A percentile compares a stretch with the other conserved stretches of the same genome.
These are phyloP conservation scores for Cyrtorhinus lividipennis DNA, from an alignment of 1,140 invertebrate species.

Conservation along the genomic window DNA sequence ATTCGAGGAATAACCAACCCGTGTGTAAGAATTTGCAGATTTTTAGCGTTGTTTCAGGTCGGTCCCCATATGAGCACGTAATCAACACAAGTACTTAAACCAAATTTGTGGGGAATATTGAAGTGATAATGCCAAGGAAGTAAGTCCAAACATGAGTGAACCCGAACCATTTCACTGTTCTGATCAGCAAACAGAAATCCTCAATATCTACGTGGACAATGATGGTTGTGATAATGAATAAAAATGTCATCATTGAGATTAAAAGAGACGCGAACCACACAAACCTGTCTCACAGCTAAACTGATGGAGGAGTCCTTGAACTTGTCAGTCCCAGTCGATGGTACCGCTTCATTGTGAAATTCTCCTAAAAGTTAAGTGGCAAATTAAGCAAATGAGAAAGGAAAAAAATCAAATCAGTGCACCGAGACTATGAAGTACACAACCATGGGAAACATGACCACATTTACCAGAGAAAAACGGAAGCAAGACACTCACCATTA, in stretches of 20 bases:
- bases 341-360: conserved; percentile 7
- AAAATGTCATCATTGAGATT: background rate
- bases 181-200: background rate
- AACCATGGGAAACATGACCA: background rate
- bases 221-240: background rate
- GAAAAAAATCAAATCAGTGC: background rate
- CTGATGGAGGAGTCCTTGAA: background rate
- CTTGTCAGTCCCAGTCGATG: background rate
- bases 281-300: background rate
- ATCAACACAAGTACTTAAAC: too few species aligned
- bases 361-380: conserved; percentile 3
- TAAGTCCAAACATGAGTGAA: background rate
- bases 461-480: background rate
- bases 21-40: too few species aligned
- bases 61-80: too few species aligned
- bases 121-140: too few species aligned
- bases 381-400: background rate
- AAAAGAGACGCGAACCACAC: background rate
- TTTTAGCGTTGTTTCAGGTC: too few species aligned
- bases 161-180: background rate
- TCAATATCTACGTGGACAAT: background rate
- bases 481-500: background rate
- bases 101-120: too few species aligned
- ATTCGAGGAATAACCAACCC: too few species aligned
- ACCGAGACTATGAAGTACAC: background rate